phyloP scores from a whole-genome alignment of 1,140 invertebrate species.

The Agrilus planipennis region DNA sequence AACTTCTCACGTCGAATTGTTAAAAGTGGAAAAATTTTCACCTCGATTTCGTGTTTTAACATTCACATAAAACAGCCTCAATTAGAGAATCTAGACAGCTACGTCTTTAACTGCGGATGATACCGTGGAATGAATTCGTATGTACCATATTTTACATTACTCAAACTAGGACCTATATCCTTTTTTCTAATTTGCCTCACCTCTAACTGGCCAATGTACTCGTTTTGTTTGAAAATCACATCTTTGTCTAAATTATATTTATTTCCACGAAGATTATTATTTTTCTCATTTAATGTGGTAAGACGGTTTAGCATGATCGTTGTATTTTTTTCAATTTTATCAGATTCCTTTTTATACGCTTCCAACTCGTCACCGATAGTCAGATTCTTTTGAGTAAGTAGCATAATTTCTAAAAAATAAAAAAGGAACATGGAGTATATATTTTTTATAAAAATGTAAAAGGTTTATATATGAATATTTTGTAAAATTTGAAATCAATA shows the following conservation, averaged over 20 bases:
- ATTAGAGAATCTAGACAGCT: no score
- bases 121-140: no score
- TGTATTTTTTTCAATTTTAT: constrained; percentile 44
- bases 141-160: no score
- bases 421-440: constrained; percentile 8
- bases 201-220: constrained; percentile 41
- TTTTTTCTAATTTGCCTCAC: constrained; percentile 16
- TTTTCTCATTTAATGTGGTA: constrained; percentile 43
- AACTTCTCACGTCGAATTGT: no score
- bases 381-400: constrained; percentile 61
- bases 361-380: constrained; percentile 53
- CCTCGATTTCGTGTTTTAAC: no score
- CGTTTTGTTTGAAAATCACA: constrained; percentile 44
- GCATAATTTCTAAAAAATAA: constrained; percentile 46
- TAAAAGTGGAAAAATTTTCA: no score
- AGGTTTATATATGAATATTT: constrained; percentile 2
- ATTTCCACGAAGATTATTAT: constrained; percentile 44
- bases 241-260: constrained; percentile 47
- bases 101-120: no score
- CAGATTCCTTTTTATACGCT: constrained; percentile 41
- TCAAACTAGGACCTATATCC: no score
- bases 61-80: no score
- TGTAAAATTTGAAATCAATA: neutral
- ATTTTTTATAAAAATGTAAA: constrained; percentile 4
- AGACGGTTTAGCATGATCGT: constrained; percentile 46